Evolutionary conservation across 2,888 invertebrate species (phyloP).

Genomic region (Lithophane leautieri): DNA sequence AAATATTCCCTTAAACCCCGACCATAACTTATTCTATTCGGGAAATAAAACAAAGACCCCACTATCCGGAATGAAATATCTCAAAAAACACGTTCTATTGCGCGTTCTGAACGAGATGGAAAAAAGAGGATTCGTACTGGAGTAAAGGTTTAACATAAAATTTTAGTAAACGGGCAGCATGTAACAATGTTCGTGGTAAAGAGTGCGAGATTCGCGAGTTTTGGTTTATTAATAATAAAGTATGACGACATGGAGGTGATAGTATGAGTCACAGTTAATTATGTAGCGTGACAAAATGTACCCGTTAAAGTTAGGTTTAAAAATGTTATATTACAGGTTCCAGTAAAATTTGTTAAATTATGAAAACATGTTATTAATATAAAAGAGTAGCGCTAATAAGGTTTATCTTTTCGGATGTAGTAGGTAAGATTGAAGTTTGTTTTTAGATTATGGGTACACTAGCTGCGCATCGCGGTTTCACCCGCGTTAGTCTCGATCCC

Average conservation of each 20-base stretch:
- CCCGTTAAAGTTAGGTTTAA: conserved; percentile 20
- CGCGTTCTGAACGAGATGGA: conserved; percentile 67
- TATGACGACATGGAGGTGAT: conserved; percentile 46
- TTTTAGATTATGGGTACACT: background rate
- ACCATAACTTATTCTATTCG: conserved; percentile 73
- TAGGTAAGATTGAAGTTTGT: background rate
- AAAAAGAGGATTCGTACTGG: conserved; percentile 60
- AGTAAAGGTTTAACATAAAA: conserved; percentile 71
- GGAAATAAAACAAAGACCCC: conserved; percentile 74
- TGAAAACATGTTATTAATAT: background rate
- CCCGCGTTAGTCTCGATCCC: too few species aligned
- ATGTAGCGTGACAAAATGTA: conserved; percentile 29
- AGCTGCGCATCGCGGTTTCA: too few species aligned
- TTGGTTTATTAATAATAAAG: conserved; percentile 54
- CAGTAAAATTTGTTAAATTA: background rate
- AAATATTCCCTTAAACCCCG: conserved; percentile 78
- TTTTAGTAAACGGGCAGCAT: conserved; percentile 60
- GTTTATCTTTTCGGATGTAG: background rate
- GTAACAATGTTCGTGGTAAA: conserved; percentile 58
- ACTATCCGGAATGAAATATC: conserved; percentile 71
- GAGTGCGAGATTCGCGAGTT: conserved; percentile 44
- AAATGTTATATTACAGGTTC: conserved; percentile 15
- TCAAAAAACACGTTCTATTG: conserved; percentile 72
- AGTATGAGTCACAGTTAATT: conserved; percentile 30
- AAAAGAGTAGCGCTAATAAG: background rate